These are phyloP conservation scores for Nomada flava DNA, from an alignment of 2,888 invertebrate genomes.

Conservation along the genomic window DNA sequence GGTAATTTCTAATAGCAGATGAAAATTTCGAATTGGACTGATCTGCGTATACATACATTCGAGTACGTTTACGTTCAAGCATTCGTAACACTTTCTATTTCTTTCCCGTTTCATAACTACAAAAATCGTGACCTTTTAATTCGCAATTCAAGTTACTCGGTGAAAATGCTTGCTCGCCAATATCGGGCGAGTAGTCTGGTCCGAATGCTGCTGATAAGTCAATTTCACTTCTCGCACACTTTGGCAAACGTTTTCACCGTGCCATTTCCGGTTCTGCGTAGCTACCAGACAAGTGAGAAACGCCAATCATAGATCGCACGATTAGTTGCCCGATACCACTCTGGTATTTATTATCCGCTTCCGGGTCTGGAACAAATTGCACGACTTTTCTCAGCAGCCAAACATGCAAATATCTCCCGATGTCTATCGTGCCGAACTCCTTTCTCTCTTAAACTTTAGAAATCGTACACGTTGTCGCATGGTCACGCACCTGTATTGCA, in stretches of 20 bases:
- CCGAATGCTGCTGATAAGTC: constrained; percentile 28
- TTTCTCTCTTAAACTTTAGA: constrained; percentile 47
- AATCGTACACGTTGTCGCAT: neutral
- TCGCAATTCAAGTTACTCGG: neutral
- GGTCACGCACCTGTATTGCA: constrained; percentile 81
- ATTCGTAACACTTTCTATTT: constrained; percentile 7
- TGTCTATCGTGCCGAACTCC: constrained; percentile 2
- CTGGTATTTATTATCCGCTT: constrained; percentile 31
- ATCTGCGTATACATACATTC: neutral
- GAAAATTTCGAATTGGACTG: neutral
- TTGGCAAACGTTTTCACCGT: constrained; percentile 22
- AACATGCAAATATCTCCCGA: constrained; percentile 23
- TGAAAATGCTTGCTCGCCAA: constrained; percentile 22
- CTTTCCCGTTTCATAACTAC: constrained; percentile 4
- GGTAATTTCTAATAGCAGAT: constrained; percentile 83
- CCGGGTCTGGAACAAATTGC: constrained; percentile 52
- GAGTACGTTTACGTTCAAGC: neutral
- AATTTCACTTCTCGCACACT: constrained; percentile 53
- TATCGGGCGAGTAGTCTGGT: constrained; percentile 8
- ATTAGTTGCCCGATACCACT: constrained; percentile 43
- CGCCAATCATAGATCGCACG: constrained; percentile 44
- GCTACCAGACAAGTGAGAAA: neutral
- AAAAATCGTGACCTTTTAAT: neutral
- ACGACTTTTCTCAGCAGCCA: constrained; percentile 22
- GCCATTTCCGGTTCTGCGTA: constrained; percentile 37